Conservation (phyloP, 2,113 vertebrate genomes). For the Alaudala cheleensis region DNA sequence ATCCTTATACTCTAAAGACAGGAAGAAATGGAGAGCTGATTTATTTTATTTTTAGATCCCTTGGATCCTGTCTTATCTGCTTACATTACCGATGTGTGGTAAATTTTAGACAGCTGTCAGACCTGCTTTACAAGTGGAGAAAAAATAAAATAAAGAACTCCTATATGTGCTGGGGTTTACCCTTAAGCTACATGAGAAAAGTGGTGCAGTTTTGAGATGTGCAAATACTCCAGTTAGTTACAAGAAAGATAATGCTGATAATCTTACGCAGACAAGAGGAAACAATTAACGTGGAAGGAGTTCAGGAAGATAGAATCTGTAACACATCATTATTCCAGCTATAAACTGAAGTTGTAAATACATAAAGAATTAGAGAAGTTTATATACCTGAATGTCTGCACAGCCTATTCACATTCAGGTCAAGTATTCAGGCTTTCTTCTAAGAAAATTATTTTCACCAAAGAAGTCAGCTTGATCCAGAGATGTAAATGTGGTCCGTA, state of each 20-base stretch:
- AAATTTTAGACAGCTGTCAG: neutral
- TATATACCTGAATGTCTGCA: neutral
- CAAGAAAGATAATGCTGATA: neutral
- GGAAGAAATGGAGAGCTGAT: neutral
- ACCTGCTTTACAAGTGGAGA: neutral
- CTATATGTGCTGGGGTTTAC: neutral
- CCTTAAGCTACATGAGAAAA: neutral
- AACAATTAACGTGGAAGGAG: neutral
- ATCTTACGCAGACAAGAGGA: neutral
- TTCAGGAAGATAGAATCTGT: neutral
- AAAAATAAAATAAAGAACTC: neutral
- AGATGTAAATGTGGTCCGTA: neutral
- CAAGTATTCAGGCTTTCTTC: neutral
- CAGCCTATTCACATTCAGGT: neutral
- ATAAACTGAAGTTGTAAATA: neutral
- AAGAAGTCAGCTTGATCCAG: neutral
- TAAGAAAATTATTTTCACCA: neutral
- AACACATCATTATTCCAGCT: neutral
- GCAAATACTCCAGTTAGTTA: neutral
- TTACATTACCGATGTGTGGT: neutral
- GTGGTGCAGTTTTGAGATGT: neutral
- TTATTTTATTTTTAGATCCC: neutral
- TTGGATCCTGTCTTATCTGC: neutral
- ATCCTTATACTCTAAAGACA: neutral
- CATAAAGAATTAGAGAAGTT: neutral